phyloP scores from a whole-genome alignment of 1,140 invertebrate genomes.

The Magallana angulata region DNA sequence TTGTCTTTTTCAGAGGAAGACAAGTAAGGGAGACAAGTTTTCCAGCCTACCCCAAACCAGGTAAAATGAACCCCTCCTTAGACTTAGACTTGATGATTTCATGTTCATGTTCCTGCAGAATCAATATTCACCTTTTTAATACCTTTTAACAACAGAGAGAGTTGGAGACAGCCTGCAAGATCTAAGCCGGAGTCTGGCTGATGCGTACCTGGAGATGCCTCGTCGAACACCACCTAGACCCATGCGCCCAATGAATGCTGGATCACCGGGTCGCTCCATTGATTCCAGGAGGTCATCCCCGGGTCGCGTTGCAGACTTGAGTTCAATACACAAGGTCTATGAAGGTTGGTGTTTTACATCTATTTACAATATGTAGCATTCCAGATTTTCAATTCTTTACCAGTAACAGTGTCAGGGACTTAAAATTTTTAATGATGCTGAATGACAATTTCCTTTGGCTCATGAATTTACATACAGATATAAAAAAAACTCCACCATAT shows the following conservation, averaged over 20 bases:
- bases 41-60: constrained; percentile 28
- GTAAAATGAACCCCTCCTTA: neutral
- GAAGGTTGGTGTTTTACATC: constrained; percentile 40
- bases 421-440: too few relatives aligned
- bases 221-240: constrained; percentile 62
- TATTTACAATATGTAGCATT: too few relatives aligned
- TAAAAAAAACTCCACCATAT: too few relatives aligned
- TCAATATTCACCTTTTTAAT: neutral
- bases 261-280: constrained; percentile 37
- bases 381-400: too few relatives aligned
- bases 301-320: constrained; percentile 69
- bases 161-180: neutral
- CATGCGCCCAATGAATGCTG: constrained; percentile 46
- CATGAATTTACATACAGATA: too few relatives aligned
- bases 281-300: constrained; percentile 57
- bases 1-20: constrained; percentile 49
- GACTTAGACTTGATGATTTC: neutral
- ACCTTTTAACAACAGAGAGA: constrained; percentile 6
- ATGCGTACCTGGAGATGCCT: constrained; percentile 65
- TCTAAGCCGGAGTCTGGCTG: constrained; percentile 17
- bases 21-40: constrained; percentile 44
- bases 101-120: neutral
- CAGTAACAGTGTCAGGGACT: too few relatives aligned
- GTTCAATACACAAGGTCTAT: constrained; percentile 71
- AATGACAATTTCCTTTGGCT: too few relatives aligned